Conservation (phyloP, 53 echinoderm and acorn worm genomes). For the Crossaster papposus region DNA sequence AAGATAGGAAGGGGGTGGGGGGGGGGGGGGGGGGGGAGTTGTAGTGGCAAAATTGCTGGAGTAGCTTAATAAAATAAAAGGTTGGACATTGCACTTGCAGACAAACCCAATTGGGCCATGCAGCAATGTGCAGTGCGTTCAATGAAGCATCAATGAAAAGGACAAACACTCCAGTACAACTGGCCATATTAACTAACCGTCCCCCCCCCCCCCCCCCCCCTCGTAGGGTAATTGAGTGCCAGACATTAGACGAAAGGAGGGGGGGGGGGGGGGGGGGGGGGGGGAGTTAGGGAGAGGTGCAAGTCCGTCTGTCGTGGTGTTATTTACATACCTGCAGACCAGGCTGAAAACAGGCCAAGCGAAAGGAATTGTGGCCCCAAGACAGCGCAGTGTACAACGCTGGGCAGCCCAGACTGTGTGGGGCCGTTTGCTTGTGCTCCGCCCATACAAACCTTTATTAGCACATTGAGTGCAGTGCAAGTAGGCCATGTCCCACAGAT, state of each 20-base stretch:
- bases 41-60: not conserved
- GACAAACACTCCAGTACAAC: not conserved
- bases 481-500: too few relatives aligned
- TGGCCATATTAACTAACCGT: slow-evolving; percentile 10
- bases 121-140: slow-evolving; percentile 16
- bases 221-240: slow-evolving; percentile 48
- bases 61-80: not conserved
- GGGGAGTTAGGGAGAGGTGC: slow-evolving; percentile 6
- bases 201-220: not conserved
- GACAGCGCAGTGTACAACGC: not conserved
- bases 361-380: slow-evolving; percentile 52
- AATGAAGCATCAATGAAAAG: slow-evolving; percentile 39
- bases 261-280: too few relatives aligned
- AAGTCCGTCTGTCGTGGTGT: slow-evolving; percentile 49
- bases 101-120: slow-evolving; percentile 2
- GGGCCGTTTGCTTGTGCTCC: too few relatives aligned
- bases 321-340: slow-evolving; percentile 65
- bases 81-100: not conserved
- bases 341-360: slow-evolving; percentile 59
- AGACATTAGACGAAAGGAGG: slow-evolving; percentile 27
- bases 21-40: not conserved
- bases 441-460: too few relatives aligned
- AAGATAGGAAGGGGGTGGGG: not conserved
- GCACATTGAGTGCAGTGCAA: too few relatives aligned
- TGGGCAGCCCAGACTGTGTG: not conserved